Evolutionary conservation across 2,113 vertebrate species (phyloP).

Genomic region (Lamprotornis superbus): DNA sequence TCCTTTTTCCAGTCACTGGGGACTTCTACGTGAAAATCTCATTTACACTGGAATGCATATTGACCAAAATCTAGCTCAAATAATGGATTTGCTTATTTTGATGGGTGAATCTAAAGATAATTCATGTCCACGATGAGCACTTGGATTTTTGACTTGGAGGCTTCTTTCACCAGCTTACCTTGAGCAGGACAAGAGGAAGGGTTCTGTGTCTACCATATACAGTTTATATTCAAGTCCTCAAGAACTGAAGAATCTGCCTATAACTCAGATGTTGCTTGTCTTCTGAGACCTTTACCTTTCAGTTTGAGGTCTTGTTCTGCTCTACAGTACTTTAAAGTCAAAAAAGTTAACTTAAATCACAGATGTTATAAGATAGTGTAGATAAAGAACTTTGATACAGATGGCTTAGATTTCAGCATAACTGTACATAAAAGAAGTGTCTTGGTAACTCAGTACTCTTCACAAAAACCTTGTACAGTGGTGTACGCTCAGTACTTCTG

Average conservation of each 20-base stretch:
- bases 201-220: neutral
- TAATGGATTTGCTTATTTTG: neutral
- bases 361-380: neutral
- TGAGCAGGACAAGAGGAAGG: neutral
- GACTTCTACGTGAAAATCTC: neutral
- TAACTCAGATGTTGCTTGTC: neutral
- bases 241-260: neutral
- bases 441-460: neutral
- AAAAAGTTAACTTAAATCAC: neutral
- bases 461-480: neutral
- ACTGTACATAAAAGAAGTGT: neutral
- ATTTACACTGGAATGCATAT: neutral
- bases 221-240: neutral
- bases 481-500: neutral
- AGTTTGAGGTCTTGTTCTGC: neutral
- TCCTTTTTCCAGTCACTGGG: neutral
- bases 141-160: neutral
- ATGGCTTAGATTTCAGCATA: neutral
- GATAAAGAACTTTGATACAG: neutral
- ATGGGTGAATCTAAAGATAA: neutral
- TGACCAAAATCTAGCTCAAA: neutral
- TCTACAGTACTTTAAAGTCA: neutral
- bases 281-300: neutral
- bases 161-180: neutral
- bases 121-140: neutral